phyloP scores from a whole-genome alignment of 1,140 invertebrate genomes.

The Leptestheria dahalacensis region DNA sequence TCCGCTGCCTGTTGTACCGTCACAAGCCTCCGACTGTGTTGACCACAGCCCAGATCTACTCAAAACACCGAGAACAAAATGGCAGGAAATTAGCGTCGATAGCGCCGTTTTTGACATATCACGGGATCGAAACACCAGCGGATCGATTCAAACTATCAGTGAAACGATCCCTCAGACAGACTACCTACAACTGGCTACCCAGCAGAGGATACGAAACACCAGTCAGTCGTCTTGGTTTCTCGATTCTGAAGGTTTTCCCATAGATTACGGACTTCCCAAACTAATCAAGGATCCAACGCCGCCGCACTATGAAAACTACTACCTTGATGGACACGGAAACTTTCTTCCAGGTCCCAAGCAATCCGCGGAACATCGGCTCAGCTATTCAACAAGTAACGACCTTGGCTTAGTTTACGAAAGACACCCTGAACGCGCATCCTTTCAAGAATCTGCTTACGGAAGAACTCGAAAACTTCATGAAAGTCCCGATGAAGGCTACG shows the following conservation, averaged over 20 bases:
- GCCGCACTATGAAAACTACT: conserved; percentile 20
- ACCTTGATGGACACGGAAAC: conserved; percentile 22
- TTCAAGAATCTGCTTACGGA: no score
- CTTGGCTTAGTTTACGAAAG: not conserved
- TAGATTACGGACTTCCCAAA: conserved; percentile 52
- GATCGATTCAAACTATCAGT: conserved; percentile 20
- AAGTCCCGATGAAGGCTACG: conserved; percentile 74
- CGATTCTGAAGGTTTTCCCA: conserved; percentile 56
- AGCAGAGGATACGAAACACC: conserved; percentile 50
- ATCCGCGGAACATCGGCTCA: not conserved
- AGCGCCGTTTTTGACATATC: not conserved
- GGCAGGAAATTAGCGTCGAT: conserved; percentile 11
- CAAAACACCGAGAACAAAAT: not conserved
- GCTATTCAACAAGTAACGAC: conserved; percentile 1
- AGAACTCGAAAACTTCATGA: conserved; percentile 57
- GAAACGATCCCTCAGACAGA: conserved; percentile 30
- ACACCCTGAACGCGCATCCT: not conserved
- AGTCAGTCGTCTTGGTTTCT: conserved; percentile 46
- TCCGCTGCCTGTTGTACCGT: not conserved
- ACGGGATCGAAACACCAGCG: not conserved
- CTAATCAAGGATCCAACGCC: conserved; percentile 25
- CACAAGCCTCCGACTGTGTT: not conserved
- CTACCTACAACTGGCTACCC: conserved; percentile 20
- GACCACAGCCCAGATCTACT: not conserved
- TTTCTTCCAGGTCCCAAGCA: conserved; percentile 14